phyloP scores from a whole-genome alignment of 2,797 vertebrate genomes.

The Acanthornis magna region DNA sequence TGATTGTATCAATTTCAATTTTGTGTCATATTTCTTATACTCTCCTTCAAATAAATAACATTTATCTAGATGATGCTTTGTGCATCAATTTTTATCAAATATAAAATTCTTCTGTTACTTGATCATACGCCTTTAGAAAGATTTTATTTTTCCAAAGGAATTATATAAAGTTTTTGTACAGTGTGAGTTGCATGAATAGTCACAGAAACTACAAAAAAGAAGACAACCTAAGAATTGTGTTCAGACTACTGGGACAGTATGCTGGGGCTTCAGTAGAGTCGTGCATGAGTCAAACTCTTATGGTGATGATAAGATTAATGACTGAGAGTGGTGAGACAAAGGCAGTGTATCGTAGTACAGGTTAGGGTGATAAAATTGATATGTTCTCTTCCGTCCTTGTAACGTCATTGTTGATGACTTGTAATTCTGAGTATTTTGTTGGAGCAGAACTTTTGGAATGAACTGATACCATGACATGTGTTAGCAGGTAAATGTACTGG shows the following conservation, averaged over 20 bases:
- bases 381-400: neutral
- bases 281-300: accelerated
- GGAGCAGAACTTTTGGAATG: neutral
- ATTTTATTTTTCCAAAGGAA: neutral
- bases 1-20: neutral
- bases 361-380: neutral
- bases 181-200: neutral
- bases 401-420: neutral
- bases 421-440: neutral
- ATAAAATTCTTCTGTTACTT: neutral
- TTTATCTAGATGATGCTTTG: neutral
- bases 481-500: neutral
- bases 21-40: neutral
- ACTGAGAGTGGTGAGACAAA: neutral
- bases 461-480: neutral
- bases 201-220: neutral
- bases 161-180: neutral
- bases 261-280: neutral
- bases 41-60: neutral
- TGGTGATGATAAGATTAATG: neutral
- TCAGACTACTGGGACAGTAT: neutral
- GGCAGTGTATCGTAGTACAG: neutral
- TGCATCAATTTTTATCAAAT: neutral
- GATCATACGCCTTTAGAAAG: neutral
- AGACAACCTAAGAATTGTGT: neutral